Conservation (phyloP, 2,888 invertebrate species). For the Drosophila quasianomalipes region DNA sequence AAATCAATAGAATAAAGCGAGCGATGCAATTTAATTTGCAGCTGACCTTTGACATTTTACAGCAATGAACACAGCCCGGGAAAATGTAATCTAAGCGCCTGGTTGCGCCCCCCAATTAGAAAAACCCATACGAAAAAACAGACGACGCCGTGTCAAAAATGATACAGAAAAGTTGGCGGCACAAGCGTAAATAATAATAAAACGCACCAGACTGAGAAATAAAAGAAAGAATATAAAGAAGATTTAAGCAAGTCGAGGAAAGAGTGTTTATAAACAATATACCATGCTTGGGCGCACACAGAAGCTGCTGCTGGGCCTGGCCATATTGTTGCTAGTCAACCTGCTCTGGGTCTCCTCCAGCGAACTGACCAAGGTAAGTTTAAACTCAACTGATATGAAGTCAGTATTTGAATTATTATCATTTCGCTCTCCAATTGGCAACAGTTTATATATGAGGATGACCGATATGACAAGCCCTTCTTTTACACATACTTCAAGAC, state of each 20-base stretch:
- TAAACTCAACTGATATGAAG: neutral
- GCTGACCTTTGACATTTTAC: constrained; percentile 17
- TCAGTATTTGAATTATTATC: neutral
- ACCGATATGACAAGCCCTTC: constrained; percentile 96
- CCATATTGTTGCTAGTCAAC: constrained; percentile 95
- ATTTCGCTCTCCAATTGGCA: neutral
- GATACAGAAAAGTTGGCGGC: constrained; percentile 71
- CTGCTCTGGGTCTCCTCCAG: constrained; percentile 98
- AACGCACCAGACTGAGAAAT: constrained; percentile 18
- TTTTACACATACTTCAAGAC: constrained; percentile 98
- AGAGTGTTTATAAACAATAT: constrained; percentile 15
- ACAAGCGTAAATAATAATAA: constrained; percentile 71
- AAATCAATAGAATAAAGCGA: constrained; percentile 33
- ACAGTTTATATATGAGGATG: constrained; percentile 94
- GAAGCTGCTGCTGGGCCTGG: constrained; percentile 93
- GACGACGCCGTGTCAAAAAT: constrained; percentile 52
- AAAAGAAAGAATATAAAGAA: constrained; percentile 1
- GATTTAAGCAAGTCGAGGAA: constrained; percentile 4
- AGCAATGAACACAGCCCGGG: constrained; percentile 25
- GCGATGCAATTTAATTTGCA: neutral
- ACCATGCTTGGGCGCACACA: constrained; percentile 88
- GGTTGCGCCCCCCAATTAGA: neutral
- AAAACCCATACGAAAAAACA: neutral
- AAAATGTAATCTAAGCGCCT: constrained; percentile 5
- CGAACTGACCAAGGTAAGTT: constrained; percentile 94